Evolutionary conservation across 2,113 vertebrate species (phyloP).

Genomic region (Reinhardtius hippoglossoides): DNA sequence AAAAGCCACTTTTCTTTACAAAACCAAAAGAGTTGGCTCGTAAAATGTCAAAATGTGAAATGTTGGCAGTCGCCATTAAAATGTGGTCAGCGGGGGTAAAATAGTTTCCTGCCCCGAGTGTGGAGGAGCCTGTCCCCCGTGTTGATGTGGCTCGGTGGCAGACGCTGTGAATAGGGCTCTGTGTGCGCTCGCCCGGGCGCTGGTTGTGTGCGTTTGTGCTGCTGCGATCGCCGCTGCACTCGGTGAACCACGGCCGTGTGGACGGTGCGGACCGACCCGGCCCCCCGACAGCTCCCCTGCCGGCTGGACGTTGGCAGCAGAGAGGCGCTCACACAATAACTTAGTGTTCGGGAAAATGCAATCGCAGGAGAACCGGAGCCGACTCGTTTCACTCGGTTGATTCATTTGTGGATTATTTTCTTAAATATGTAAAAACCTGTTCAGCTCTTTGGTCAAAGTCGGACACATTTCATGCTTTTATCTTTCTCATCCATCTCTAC

Average conservation of each 20-base stretch:
- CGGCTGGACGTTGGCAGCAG: neutral
- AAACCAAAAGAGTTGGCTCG: neutral
- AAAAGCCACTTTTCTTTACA: neutral
- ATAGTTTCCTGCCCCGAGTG: neutral
- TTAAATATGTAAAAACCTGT: neutral
- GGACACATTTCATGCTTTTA: no score
- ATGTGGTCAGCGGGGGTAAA: neutral
- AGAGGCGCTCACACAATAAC: neutral
- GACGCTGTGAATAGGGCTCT: constrained; percentile 35
- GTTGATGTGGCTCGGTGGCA: constrained; percentile 37
- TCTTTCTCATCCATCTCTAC: no score
- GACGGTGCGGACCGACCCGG: neutral
- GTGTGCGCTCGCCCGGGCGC: no score
- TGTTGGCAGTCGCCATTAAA: constrained; percentile 3
- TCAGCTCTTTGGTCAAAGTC: no score
- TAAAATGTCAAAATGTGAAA: constrained; percentile 3
- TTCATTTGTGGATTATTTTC: neutral
- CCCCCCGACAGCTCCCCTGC: neutral
- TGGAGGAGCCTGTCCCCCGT: neutral
- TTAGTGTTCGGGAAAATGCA: neutral
- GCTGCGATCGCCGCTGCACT: constrained; percentile 17
- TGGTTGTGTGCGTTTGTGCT: neutral
- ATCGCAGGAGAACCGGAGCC: neutral
- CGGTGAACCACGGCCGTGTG: constrained; percentile 12
- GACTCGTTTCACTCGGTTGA: neutral